These are phyloP conservation scores for Sula dactylatra DNA, from an alignment of 2,113 vertebrate species.

Conservation along the genomic window DNA sequence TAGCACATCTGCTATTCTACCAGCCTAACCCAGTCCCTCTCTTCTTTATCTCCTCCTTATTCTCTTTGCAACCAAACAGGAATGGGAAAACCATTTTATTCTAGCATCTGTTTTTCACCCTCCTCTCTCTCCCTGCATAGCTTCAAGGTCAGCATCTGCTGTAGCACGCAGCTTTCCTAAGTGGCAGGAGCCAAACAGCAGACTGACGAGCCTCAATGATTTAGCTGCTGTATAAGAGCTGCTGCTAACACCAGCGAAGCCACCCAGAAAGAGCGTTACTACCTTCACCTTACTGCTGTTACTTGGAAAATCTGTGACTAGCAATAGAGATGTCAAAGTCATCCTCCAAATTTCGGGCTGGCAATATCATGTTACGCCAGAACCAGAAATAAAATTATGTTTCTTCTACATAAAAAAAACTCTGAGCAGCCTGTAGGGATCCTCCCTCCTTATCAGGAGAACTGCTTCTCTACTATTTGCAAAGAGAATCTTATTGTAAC, in stretches of 20 bases:
- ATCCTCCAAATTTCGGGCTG: not conserved
- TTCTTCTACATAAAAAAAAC: not conserved
- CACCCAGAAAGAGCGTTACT: not conserved
- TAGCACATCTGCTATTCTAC: not conserved
- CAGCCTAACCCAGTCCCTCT: not conserved
- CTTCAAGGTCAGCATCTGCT: not conserved
- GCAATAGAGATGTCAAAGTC: not conserved
- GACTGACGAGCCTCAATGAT: not conserved
- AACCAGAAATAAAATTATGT: not conserved
- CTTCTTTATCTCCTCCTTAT: not conserved
- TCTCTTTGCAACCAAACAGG: not conserved
- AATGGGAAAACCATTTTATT: not conserved
- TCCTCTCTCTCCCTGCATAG: not conserved
- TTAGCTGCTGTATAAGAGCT: not conserved
- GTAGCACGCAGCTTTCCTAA: not conserved
- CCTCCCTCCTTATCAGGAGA: not conserved
- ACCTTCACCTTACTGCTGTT: not conserved
- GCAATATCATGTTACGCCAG: fast-evolving
- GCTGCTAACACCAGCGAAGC: not conserved
- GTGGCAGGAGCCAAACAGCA: not conserved
- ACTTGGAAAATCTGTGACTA: not conserved
- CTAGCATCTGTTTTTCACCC: not conserved
- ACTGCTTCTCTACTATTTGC: not conserved
- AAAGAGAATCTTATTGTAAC: not conserved
- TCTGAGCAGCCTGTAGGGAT: not conserved